Percentiles rank a stretch among this genome's conserved stretches.
phyloP scores from a whole-genome alignment of 2,888 invertebrate species.

The Aleiodes testaceus region DNA sequence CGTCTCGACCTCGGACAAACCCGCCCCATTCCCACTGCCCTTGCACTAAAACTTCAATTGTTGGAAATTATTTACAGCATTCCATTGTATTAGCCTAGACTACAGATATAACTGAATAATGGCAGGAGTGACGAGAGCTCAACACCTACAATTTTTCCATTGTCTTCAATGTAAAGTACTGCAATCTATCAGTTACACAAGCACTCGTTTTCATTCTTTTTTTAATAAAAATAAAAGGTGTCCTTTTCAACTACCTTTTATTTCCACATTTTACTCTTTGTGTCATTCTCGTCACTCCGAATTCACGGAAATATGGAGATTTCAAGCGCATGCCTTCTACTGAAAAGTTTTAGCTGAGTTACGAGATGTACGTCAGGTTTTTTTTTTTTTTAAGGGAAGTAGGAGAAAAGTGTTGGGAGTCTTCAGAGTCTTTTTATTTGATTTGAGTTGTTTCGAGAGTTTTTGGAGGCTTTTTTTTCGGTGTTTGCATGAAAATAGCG shows the following conservation, averaged over 20 bases:
- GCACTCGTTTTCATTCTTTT: neutral
- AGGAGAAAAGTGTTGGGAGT: neutral
- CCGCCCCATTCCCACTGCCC: conserved; percentile 6
- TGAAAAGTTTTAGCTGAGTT: conserved; percentile 27
- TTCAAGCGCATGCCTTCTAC: conserved; percentile 23
- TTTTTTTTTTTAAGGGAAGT: neutral
- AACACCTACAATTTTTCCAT: neutral
- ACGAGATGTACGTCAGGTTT: conserved; percentile 21
- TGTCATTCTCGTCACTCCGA: conserved; percentile 18
- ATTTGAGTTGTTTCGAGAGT: conserved; percentile 18
- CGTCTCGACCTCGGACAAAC: conserved; percentile 31
- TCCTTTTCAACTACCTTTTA: neutral
- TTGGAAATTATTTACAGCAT: conserved; percentile 37
- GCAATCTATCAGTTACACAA: neutral
- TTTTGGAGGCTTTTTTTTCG: neutral
- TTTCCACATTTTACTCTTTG: neutral
- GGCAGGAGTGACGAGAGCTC: conserved; percentile 24
- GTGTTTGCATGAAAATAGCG: conserved; percentile 25
- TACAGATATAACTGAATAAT: conserved; percentile 9
- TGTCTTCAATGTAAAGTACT: neutral
- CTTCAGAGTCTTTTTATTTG: neutral
- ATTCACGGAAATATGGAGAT: conserved; percentile 23
- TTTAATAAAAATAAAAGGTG: conserved; percentile 3
- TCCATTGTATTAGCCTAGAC: conserved; percentile 30
- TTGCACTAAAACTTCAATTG: conserved; percentile 12